A percentile compares a stretch with the other conserved stretches of the same genome.
phyloP scores from a whole-genome alignment of 35 echinoderm and acorn worm genomes.

The Hemicentrotus pulcherrimus region DNA sequence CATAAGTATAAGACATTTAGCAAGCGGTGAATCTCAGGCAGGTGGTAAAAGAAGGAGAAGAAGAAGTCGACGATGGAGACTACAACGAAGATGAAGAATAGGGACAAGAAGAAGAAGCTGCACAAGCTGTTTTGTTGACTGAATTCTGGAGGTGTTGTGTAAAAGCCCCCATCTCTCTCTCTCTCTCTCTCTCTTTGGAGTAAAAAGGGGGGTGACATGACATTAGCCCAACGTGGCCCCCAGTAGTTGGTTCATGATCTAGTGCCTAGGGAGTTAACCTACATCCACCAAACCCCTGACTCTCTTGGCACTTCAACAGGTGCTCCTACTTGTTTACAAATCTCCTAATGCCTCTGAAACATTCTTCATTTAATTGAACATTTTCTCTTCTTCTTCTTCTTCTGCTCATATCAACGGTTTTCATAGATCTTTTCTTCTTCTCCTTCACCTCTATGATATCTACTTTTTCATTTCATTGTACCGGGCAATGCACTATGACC shows the following conservation, averaged over 20 bases:
- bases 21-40: no score
- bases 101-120: no score
- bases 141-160: no score
- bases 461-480: neutral
- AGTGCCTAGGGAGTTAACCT: slow-evolving; percentile 20
- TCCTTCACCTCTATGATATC: neutral
- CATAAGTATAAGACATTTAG: no score
- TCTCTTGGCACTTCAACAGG: slow-evolving; percentile 6
- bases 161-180: no score
- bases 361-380: slow-evolving; percentile 28
- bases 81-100: no score
- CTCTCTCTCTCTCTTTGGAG: neutral
- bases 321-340: slow-evolving; percentile 37
- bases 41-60: no score
- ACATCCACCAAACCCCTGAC: neutral
- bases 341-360: neutral
- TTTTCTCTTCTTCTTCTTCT: neutral
- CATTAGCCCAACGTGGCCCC: neutral
- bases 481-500: no score
- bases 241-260: neutral
- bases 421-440: neutral
- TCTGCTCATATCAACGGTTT: neutral
- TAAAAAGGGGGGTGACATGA: neutral
- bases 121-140: no score
- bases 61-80: no score